Percentiles rank a stretch among this genome's conserved stretches.
Conservation (phyloP, 35 echinoderm and acorn worm genomes). For the Eucidaris tribuloides region DNA sequence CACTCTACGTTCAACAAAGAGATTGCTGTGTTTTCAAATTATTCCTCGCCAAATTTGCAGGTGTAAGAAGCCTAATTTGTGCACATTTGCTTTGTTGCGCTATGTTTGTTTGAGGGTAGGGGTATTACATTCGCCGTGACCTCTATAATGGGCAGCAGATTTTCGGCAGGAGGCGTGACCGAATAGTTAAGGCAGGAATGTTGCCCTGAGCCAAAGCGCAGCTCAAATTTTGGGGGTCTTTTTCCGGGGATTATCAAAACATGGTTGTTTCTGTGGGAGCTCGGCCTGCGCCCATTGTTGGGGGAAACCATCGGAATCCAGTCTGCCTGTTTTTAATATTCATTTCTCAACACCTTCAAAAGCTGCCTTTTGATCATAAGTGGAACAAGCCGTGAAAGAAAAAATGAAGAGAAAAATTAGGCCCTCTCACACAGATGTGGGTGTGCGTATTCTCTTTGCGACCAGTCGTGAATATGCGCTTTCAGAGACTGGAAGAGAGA, state of each 20-base stretch:
- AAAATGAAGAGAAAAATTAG: slow-evolving; percentile 4
- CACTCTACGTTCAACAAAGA: no score
- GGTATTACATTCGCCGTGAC: slow-evolving; percentile 7
- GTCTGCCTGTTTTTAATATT: slow-evolving; percentile 9
- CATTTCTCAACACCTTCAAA: slow-evolving; percentile 6
- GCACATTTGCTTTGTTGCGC: slow-evolving; percentile 16
- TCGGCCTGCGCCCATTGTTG: no score
- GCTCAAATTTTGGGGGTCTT: slow-evolving; percentile 15
- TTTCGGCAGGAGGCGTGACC: slow-evolving; percentile 33
- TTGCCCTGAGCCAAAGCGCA: slow-evolving; percentile 23
- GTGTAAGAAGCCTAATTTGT: slow-evolving; percentile 33
- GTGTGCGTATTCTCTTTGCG: neutral
- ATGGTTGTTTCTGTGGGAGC: neutral
- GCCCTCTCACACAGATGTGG: slow-evolving; percentile 2
- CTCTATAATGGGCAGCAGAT: slow-evolving; percentile 35
- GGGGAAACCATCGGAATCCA: neutral
- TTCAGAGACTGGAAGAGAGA: no score
- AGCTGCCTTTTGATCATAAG: slow-evolving; percentile 2
- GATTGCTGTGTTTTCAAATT: no score
- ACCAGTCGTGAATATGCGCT: no score
- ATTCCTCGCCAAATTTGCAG: slow-evolving; percentile 2
- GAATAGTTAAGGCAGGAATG: slow-evolving; percentile 34
- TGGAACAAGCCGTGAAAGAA: no score
- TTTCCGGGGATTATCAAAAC: slow-evolving; percentile 20
- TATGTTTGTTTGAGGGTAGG: neutral